Conservation (phyloP, 2,113 vertebrate species). For the Cynopterus brachyotis region DNA sequence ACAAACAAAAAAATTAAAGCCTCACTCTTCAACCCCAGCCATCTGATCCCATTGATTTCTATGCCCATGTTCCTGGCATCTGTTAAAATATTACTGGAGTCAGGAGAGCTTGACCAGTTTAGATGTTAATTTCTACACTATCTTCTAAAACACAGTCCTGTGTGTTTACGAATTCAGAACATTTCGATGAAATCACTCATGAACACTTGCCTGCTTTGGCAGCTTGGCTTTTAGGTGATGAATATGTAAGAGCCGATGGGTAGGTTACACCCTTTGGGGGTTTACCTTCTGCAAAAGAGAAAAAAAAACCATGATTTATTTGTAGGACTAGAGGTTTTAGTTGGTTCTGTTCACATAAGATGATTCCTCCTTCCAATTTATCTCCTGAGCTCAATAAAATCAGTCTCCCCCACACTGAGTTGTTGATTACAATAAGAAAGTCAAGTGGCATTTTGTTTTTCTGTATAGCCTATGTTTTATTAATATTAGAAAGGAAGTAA, state of each 20-base stretch:
- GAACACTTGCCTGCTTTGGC: constrained; percentile 89
- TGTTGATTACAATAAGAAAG: constrained; percentile 44
- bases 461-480: background rate
- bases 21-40: background rate
- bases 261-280: constrained; percentile 94
- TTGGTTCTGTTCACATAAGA: background rate
- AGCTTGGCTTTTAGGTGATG: constrained; percentile 85
- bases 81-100: background rate
- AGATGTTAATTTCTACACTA: constrained; percentile 35
- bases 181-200: background rate
- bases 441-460: constrained; percentile 42
- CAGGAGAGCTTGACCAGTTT: background rate
- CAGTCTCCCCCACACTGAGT: background rate
- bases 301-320: constrained; percentile 57
- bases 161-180: background rate
- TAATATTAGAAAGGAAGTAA: constrained; percentile 33
- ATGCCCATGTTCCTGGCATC: background rate
- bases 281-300: constrained; percentile 89
- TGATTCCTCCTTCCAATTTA: background rate
- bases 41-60: background rate
- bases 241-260: constrained; percentile 91
- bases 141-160: background rate
- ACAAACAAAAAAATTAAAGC: background rate
- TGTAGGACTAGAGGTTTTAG: constrained; percentile 3
- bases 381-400: constrained; percentile 9